phyloP scores from a whole-genome alignment of 2,113 vertebrate genomes.

The Promerops cafer region DNA sequence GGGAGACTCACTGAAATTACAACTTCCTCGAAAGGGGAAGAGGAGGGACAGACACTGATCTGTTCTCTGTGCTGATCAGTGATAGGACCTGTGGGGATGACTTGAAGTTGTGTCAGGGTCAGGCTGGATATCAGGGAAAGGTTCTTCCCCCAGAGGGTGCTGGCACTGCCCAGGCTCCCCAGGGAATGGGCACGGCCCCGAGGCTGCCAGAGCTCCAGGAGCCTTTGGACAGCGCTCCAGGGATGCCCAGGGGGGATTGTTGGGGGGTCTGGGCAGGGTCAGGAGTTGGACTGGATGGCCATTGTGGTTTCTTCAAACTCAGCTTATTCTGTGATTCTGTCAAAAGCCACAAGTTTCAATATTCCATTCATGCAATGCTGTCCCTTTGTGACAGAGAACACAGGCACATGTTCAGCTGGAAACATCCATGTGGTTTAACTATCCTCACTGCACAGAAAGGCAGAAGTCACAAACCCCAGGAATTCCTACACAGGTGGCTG shows the following conservation, averaged over 20 bases:
- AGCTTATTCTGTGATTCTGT: not conserved
- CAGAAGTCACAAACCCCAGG: not conserved
- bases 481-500: not conserved
- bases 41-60: not conserved
- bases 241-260: not conserved
- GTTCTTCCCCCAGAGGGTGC: not conserved
- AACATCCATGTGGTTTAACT: not conserved
- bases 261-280: rapidly evolving
- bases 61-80: not conserved
- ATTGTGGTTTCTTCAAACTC: not conserved
- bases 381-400: not conserved
- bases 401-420: not conserved
- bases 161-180: not conserved
- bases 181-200: not conserved
- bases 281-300: not conserved
- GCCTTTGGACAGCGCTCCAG: not conserved
- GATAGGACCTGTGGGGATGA: not conserved
- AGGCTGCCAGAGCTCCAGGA: not conserved
- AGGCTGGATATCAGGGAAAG: not conserved
- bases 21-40: not conserved
- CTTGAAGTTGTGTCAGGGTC: not conserved
- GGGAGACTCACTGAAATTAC: not conserved
- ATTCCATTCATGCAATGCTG: rapidly evolving
- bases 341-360: not conserved
- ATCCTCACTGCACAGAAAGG: not conserved